A percentile compares a stretch with the other conserved stretches of the same genome.
These are phyloP conservation scores for Neogale vison DNA, from an alignment of 2,113 vertebrate genomes.

Conservation along the genomic window DNA sequence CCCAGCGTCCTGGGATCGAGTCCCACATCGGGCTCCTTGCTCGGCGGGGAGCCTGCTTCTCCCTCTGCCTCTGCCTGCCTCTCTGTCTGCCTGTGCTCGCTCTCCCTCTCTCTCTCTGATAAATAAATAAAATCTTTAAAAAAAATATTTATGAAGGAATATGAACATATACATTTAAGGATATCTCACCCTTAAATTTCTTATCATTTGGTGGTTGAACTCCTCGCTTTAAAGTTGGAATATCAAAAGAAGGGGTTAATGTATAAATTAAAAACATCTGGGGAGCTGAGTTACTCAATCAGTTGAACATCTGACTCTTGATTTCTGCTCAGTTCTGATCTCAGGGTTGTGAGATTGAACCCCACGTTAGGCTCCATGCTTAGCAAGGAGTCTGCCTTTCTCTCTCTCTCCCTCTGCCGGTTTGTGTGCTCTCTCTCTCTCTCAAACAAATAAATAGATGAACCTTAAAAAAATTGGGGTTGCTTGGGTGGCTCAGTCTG, in stretches of 20 bases:
- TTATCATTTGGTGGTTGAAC: not conserved
- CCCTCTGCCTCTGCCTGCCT: too few relatives aligned
- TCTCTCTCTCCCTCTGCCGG: not conserved
- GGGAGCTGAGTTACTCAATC: not conserved
- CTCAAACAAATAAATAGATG: not conserved
- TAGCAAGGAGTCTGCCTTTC: not conserved
- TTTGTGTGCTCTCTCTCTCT: not conserved
- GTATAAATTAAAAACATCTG: not conserved
- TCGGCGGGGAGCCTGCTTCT: too few relatives aligned
- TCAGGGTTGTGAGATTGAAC: not conserved
- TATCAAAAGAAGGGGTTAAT: not conserved
- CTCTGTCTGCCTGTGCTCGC: too few relatives aligned
- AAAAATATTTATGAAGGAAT: not conserved
- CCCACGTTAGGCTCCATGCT: not conserved
- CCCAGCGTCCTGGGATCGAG: too few relatives aligned
- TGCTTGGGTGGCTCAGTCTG: not conserved
- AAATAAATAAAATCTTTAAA: too few relatives aligned
- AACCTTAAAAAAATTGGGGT: not conserved
- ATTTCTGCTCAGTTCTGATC: not conserved
- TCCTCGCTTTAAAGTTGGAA: not conserved
- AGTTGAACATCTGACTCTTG: not conserved
- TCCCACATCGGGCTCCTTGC: too few relatives aligned
- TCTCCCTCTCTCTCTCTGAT: too few relatives aligned
- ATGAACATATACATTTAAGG: not conserved
- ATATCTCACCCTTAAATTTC: not conserved